Conservation (phyloP, 2,113 vertebrate genomes). For the Cochlearius cochlearius region DNA sequence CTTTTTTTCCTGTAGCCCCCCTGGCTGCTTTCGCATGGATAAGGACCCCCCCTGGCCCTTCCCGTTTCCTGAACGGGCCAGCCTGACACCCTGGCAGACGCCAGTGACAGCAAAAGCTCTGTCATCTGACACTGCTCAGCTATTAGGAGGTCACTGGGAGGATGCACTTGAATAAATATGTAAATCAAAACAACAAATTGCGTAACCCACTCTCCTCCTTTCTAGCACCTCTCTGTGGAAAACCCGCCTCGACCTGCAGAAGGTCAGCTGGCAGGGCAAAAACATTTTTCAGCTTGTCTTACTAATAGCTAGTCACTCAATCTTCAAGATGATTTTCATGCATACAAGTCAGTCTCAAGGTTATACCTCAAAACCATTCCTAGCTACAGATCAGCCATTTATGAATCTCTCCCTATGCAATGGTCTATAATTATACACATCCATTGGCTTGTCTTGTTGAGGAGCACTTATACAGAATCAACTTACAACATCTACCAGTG, state of each 20-base stretch:
- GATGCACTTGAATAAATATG: slow-evolving; percentile 3
- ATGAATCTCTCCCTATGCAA: neutral
- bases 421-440: neutral
- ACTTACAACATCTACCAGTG: neutral
- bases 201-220: neutral
- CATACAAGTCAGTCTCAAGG: neutral
- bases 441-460: neutral
- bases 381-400: neutral
- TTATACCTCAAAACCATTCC: neutral
- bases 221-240: neutral
- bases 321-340: neutral
- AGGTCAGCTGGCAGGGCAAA: neutral
- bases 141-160: neutral
- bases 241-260: neutral
- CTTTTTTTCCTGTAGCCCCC: neutral
- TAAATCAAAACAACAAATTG: slow-evolving; percentile 15
- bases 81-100: neutral
- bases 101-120: neutral
- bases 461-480: neutral
- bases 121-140: neutral
- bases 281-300: slow-evolving; percentile 10
- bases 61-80: neutral
- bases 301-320: neutral
- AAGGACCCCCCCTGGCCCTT: neutral
- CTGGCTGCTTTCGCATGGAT: neutral